Evolutionary conservation across 2,113 vertebrate species (phyloP), one percentile per base, ranked within the genome.

Genomic region (Syrmaticus mikado): DNA sequence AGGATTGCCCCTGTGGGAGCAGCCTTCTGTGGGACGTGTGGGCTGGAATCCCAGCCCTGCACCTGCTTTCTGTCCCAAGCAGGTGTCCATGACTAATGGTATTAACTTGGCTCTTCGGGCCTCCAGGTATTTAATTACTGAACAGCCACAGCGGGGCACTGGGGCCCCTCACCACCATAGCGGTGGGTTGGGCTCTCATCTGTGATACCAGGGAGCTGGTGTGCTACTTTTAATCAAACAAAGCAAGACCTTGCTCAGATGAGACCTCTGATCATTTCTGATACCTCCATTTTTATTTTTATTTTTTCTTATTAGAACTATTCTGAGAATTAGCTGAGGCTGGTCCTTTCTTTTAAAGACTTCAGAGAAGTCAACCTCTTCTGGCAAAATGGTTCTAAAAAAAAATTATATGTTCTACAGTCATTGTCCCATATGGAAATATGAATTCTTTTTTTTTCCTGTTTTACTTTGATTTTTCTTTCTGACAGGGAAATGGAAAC

Each of bases 51-150:
- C 25, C 25, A 13, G n/a, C 14, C 46, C n/a, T 20, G 34, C 67
- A 71, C 67, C 67, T 71, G 67, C 67, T 71, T 52, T 52, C 36
- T 15, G 1, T 53, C 41, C 5, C 1, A 0, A 64, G 82, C 88
- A 90, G 85, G 79, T 94, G 85, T 72, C 85, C 61, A 2, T 74
- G 85, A 84, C 57, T 81, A 17, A 92, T 57, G 57, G 28, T 57
- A 83, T 71, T 93, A 55, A 52, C 60, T 67, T 11, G 0, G 34
- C 55, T 60, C 50, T 77, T 30, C 8, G 52, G 30, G 22, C 41
- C 65, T 88, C 46, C 38, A 68, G 73, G 34, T 52, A 75, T 93
- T 93, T 90, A 65, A 86, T 92, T 90, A 86, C 65, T 52, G 76
- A 83, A 8, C 61, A 94, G 66, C 78, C 77, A 65, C 79, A 87